Evolutionary conservation across 2,888 invertebrate genomes (phyloP), one percentile per base, ranked within the genome.

Genomic region (Cheilosia vernalis): DNA sequence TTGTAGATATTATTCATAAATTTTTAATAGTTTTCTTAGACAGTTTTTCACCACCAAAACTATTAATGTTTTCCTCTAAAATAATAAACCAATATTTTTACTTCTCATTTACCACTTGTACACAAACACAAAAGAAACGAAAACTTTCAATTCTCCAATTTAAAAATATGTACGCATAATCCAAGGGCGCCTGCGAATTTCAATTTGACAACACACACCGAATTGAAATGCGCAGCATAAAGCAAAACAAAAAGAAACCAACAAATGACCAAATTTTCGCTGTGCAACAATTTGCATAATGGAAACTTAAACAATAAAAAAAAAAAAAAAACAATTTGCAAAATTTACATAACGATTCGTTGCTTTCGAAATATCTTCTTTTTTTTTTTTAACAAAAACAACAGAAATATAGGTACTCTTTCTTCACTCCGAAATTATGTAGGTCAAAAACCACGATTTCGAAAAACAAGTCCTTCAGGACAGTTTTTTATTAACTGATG

Each of bases 361-460:
- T 60, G 58, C 67, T 77, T 70, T 72, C 33, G 33, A 70, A 64
- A 42, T 60, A 4, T 21, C 21, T 51, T 9, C 15, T 30, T 58
- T 60, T 85, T 87, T 88, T 89, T 87, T 10, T 84, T 2, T 7
- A 60, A 42, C 10, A n/a, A 64, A 63, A 51, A 30, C 1, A 89
- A 89, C 88, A 30, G 9, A 30, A 55, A 17, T 15, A 24, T 69
- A 24, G 24, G 24, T 24, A 74, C 56, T 67, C 17, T 27, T 61
- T 66, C 30, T 73, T 10, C 78, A 79, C 63, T 69, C 49, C 30
- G 37, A 63, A 78, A 19, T n/a, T 47, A 17, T 51, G 55, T 79
- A 74, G 83, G 83, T 69, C 63, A 74, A n/a, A 78, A 78, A 78
- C 63, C 37, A 47, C 10, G 61, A 47, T 78, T 78, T 78, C 49